A percentile compares a stretch with the other conserved stretches of the same genome.
Conservation (phyloP, 2,797 vertebrate genomes). For the Protosalanx chinensis region DNA sequence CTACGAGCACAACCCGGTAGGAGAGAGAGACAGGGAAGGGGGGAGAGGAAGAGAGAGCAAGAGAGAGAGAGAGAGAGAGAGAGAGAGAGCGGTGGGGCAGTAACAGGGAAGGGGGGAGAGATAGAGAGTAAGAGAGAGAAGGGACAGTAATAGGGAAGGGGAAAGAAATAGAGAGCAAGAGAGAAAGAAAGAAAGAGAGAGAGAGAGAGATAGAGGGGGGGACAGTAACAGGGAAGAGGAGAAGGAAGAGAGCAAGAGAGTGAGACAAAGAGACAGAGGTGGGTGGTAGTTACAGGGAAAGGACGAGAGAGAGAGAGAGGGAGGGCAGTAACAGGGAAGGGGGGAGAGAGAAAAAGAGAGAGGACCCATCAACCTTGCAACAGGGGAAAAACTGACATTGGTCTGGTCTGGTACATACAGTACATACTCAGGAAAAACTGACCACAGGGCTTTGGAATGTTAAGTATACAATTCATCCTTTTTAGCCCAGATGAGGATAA, state of each 20-base stretch:
- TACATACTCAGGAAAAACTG: not conserved
- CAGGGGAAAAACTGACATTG: no score
- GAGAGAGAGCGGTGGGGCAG: not conserved
- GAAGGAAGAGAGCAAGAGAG: not conserved
- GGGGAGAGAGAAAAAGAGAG: not conserved
- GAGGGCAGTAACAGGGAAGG: no score
- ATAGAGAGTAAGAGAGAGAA: not conserved
- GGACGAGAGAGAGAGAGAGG: not conserved
- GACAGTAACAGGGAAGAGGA: not conserved
- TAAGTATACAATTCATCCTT: not conserved
- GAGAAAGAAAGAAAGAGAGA: not conserved
- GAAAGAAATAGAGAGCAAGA: not conserved
- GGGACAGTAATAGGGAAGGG: no score
- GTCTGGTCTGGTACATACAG: no score
- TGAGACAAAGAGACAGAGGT: no score
- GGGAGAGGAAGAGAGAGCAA: not conserved
- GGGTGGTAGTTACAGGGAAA: no score
- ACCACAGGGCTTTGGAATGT: not conserved
- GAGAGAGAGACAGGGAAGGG: conserved; percentile 21
- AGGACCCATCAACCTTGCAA: not conserved
- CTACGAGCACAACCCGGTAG: conserved; percentile 84
- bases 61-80: not conserved
- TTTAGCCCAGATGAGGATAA: not conserved
- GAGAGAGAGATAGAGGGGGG: not conserved
- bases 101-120: not conserved